Base-by-base conservation (phyloP, 1,140 invertebrate genomes). In the Pseudomyrmex concolor region DNA sequence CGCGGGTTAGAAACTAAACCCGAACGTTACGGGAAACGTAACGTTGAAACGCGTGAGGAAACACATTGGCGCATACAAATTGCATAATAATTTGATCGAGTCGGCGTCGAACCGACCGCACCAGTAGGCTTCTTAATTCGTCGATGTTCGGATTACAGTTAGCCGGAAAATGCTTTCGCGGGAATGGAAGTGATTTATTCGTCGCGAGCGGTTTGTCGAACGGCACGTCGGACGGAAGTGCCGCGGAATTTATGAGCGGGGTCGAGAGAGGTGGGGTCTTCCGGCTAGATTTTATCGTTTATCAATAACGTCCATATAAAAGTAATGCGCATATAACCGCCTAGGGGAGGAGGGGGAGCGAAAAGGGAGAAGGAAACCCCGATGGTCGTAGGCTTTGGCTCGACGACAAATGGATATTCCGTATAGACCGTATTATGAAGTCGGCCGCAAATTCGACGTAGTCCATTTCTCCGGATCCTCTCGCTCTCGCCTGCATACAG, bases 221-320 rank as follows among this genome's bases (percentile, higher is more conserved):
- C 90, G 90, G 90, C 63, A 66, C 85, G 86, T 85, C 82, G 83
- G 76, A 50, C 88, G 91, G 91, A 91, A 92, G 91, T 91, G 84
- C 83, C 78, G 70, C 34, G 84, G 84, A 80, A 92, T 92, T 92
- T 92, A 92, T 90, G 84, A 89, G 81, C 84, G 70, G 80, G 51
- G 77, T 34, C 34, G 34, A 34, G 34, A 34, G 34, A 34, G 73
- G 70, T 82, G 55, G 66, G 82, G 67, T 86, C 89, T 90, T 90
- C 90, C 89, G 85, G 85, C 89, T 90, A 89, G 89, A 91, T 91
- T 91, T 92, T 92, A 92, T 92, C 91, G 91, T 91, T 92, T 91
- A 91, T 92, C 91, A 92, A 92, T 92, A 92, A 91, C 84, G 88
- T 83, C 63, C 71, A 86, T 90, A 90, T 86, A 88, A 89, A 90